A percentile compares a stretch with the other conserved stretches of the same genome.
These are phyloP conservation scores for Epsilonema sp. DNA, from an alignment of 2,888 invertebrate species.

Conservation along the genomic window DNA sequence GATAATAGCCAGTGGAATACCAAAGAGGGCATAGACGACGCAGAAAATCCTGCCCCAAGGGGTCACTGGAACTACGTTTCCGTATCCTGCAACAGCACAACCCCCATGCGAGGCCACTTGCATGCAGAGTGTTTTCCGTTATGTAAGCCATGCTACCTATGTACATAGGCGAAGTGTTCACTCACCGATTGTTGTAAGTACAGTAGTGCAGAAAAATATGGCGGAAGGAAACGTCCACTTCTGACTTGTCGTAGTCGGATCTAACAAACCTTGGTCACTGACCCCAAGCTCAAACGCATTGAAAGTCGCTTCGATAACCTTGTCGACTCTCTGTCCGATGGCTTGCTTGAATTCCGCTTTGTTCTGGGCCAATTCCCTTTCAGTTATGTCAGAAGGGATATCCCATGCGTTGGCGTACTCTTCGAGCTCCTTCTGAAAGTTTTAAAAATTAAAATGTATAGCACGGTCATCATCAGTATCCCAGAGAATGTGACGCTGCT, in stretches of 20 bases:
- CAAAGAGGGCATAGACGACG: slow-evolving; percentile 6
- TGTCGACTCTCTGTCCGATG: not conserved
- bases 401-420: not conserved
- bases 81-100: slow-evolving; percentile 3
- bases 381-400: too few relatives aligned
- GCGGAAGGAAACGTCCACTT: not conserved
- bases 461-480: not conserved
- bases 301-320: not conserved
- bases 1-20: slow-evolving; percentile 7
- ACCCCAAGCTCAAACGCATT: not conserved
- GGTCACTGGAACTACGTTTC: slow-evolving; percentile 5
- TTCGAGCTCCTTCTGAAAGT: not conserved
- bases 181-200: not conserved
- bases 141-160: too few relatives aligned
- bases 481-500: too few relatives aligned
- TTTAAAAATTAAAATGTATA: not conserved
- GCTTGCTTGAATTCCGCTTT: not conserved
- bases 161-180: too few relatives aligned
- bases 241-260: not conserved
- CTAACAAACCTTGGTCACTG: not conserved
- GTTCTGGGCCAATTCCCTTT: not conserved
- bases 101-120: not conserved
- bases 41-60: slow-evolving; percentile 1
- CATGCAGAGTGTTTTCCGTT: not conserved
- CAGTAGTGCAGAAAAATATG: not conserved